Conservation (phyloP, 2,113 vertebrate species). For the Chrysochloris asiatica region DNA sequence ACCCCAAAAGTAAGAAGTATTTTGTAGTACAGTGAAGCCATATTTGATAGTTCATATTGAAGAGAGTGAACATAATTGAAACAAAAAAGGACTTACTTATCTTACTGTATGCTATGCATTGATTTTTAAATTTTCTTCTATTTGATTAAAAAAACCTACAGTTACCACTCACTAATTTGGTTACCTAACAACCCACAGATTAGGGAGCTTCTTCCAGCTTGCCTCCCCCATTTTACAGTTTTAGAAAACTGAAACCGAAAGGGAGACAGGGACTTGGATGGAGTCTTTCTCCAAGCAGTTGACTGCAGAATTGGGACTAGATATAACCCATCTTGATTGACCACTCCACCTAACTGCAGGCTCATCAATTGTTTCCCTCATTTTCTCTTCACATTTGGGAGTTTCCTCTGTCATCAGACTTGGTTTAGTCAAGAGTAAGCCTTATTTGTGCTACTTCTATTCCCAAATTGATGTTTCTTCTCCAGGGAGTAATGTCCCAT, state of each 20-base stretch:
- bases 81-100: background rate
- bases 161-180: background rate
- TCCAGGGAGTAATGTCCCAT: background rate
- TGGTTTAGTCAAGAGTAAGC: background rate
- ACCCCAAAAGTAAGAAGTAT: background rate
- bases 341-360: background rate
- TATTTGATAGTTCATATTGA: background rate
- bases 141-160: constrained; percentile 17
- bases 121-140: background rate
- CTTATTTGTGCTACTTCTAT: background rate
- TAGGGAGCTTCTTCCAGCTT: background rate
- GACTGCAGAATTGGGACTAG: background rate
- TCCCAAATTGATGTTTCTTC: background rate
- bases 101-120: background rate
- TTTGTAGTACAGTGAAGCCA: background rate
- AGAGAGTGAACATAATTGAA: background rate
- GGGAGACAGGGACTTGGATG: background rate
- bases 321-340: background rate
- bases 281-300: background rate
- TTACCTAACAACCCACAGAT: background rate
- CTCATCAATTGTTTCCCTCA: background rate
- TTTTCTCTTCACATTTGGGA: background rate
- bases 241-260: background rate
- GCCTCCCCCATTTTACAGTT: background rate
- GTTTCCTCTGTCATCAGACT: constrained; percentile 33